Conservation (phyloP, 2,888 invertebrate genomes). For the Oligia fasciuncula region DNA sequence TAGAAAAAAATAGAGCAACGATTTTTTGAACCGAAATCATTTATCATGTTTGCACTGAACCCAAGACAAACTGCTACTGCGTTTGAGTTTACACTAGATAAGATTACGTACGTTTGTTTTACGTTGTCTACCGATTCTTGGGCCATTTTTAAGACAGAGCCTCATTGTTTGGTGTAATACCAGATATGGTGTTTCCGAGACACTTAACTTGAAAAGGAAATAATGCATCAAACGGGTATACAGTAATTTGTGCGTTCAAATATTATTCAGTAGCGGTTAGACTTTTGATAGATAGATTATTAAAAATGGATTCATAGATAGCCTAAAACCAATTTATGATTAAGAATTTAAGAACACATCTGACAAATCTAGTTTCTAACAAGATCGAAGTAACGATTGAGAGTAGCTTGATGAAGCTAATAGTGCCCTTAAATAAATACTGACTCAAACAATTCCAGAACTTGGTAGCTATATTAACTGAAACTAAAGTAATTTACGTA, state of each 20-base stretch:
- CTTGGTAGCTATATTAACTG: neutral
- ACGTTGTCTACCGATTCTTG: conserved; percentile 87
- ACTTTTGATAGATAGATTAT: neutral
- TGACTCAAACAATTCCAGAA: neutral
- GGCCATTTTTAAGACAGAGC: conserved; percentile 86
- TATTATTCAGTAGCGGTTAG: conserved; percentile 8
- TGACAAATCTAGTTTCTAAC: neutral
- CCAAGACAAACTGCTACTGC: conserved; percentile 90
- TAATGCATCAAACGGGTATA: conserved; percentile 67
- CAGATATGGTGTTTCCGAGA: conserved; percentile 79
- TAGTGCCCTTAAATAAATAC: neutral
- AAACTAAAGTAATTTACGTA: neutral
- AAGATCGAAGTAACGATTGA: neutral
- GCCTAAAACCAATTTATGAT: neutral
- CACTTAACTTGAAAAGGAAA: conserved; percentile 75
- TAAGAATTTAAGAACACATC: neutral
- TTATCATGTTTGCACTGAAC: conserved; percentile 89
- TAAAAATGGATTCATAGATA: neutral
- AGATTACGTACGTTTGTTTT: conserved; percentile 88
- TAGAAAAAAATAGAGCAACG: conserved; percentile 85
- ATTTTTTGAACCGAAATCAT: conserved; percentile 88
- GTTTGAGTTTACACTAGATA: conserved; percentile 89
- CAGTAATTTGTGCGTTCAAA: conserved; percentile 24
- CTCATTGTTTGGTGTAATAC: conserved; percentile 84
- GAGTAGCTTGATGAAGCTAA: neutral